Evolutionary conservation across 2,113 vertebrate genomes (phyloP), one percentile per base, ranked within the genome.

Genomic region (Hymenochirus boettgeri): DNA sequence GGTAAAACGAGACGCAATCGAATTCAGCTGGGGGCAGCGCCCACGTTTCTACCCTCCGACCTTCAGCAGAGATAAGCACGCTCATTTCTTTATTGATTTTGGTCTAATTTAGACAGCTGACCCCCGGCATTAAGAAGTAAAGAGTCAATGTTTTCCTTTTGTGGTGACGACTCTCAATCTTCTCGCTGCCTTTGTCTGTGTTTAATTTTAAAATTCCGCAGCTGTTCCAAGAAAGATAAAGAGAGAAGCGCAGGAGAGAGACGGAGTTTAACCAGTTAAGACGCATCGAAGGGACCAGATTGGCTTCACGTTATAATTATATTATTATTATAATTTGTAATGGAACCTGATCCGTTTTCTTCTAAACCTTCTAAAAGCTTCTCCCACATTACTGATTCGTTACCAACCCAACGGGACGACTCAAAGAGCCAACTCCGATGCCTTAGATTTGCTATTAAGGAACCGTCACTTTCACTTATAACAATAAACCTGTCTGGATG

Each of bases 121-220:
- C 60, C 47, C 29, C 4, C n/a, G 47, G 46, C 45, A 19, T 15
- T 4, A 4, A 9, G 11, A 2, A 33, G 31, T 11, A 35, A 21
- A 52, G 3, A 22, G 13, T 22, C 35, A 19, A 5, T 0, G 24
- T 7, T 47, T 15, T 10, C n/a, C 17, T 27, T 10, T 19, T 25
- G 3, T 26, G 31, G 45, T 47, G 39, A 31, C 42, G 13, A 10
- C 19, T 25, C 26, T 61, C 45, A 8, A 25, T 58, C 24, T 57
- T 35, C n/a, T 15, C n/a, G 17, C 24, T 18, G 18, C 29, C 7
- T 42, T 39, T 61, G 58, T 61, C 58, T 61, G 58, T 7, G 58
- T 33, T 50, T 25, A 23, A 35, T 51, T 39, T 62, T 62, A 62
- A 62, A 15, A 62, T 62, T 62, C 60, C 25, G 29, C 27, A 17